Base-by-base conservation (phyloP, 2,888 invertebrate genomes). In the Germaria angustata region DNA sequence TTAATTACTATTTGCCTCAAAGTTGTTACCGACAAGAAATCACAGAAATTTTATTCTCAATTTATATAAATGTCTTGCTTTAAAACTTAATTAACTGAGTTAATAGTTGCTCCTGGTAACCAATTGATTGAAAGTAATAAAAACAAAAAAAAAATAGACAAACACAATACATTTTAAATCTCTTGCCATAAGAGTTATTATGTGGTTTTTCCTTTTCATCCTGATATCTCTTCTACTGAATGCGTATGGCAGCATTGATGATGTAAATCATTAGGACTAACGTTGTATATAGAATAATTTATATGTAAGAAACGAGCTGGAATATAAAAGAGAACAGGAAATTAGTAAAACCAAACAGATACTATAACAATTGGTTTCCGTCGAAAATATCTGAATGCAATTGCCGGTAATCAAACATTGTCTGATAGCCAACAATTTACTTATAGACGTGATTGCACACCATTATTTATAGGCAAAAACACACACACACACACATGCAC, bases 371-470 rank as follows among this genome's bases (percentile, higher is more conserved):
- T 82, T 79, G 82, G 63, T 82, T 82, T 79, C 82, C 79, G 36
- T 57, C 24, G 17, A 55, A 79, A 71, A 71, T 65, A 59, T 75
- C 68, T 75, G 71, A 51, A 71, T 79, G 69, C 59, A 82, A 79
- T 79, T 82, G 82, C 78, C 59, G 75, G 79, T 55, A 82, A 79
- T 82, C 75, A 82, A 82, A 55, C 78, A 82, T 55, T 75, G 41
- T 79, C 68, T 65, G 32, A 46, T 57, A 41, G 65, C 66, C 68
- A 61, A 5, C 61, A 51, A 69, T 77, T 69, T 63, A 44, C 53
- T 61, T 61, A 36, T n/a, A 44, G 53, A 63, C 53, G 34, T 46
- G 57, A 65, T 15, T 44, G 34, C 32, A 22, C 5, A 36, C 20
- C 4, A 49, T 36, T n/a, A 4, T 36, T 36, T 17, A 11, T 9